phyloP scores from a whole-genome alignment of 37 sponge, comb jelly and placozoan genomes.

The Dysidea cf. avara region DNA sequence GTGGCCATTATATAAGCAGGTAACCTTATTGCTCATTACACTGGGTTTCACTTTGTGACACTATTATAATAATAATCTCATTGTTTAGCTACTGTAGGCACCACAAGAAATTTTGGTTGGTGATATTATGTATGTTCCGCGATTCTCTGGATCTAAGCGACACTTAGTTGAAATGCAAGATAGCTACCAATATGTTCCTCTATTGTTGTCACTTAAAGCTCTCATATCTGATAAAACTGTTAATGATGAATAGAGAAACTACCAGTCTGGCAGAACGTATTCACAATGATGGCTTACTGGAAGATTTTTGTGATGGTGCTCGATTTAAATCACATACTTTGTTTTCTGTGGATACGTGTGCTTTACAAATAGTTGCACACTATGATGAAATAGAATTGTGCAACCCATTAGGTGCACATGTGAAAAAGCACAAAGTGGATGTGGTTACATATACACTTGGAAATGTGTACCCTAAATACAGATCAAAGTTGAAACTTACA shows the following conservation, averaged over 20 bases:
- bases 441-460: conserved; percentile 33
- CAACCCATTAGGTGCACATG: conserved; percentile 54
- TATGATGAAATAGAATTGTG: conserved; percentile 46
- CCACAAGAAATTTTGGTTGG: conserved; percentile 29
- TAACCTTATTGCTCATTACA: too few relatives aligned
- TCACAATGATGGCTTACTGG: conserved; percentile 11
- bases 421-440: conserved; percentile 45
- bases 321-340: conserved; percentile 21
- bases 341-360: conserved; percentile 15
- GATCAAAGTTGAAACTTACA: conserved; percentile 10
- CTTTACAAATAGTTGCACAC: conserved; percentile 37
- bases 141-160: conserved; percentile 28
- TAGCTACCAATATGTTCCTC: conserved; percentile 42
- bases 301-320: conserved; percentile 41
- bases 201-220: neutral
- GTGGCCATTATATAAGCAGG: too few relatives aligned
- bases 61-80: too few relatives aligned
- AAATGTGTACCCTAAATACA: conserved; percentile 17
- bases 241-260: too few relatives aligned
- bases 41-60: too few relatives aligned
- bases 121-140: neutral
- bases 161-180: conserved; percentile 5
- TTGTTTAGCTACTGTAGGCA: conserved; percentile 24
- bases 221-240: conserved; percentile 17
- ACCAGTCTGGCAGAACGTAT: too few relatives aligned